Percentiles rank a stretch among this genome's conserved stretches.
Evolutionary conservation across 2,888 invertebrate species (phyloP).

Genomic region (Tenodera sinensis): DNA sequence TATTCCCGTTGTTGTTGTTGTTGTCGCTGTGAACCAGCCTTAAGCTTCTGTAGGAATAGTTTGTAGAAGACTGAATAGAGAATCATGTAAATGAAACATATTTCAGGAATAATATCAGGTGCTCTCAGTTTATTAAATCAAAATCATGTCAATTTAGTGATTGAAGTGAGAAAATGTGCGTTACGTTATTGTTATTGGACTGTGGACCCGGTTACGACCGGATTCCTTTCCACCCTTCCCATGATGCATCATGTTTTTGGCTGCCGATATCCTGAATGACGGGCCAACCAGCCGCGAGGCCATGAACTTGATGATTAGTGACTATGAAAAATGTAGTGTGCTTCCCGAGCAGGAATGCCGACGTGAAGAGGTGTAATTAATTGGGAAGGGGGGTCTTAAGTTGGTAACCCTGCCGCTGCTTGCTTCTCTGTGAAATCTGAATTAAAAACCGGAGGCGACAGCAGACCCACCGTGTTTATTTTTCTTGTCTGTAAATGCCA

Average conservation of each 20-base stretch:
- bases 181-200: neutral
- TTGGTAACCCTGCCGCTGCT: neutral
- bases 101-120: too few relatives aligned
- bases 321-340: neutral
- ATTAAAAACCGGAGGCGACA: neutral
- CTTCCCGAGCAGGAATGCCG: neutral
- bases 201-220: neutral
- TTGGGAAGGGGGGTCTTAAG: neutral
- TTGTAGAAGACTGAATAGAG: too few relatives aligned
- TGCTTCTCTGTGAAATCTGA: neutral
- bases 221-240: conserved; percentile 8
- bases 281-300: neutral
- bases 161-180: neutral
- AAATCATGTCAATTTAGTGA: neutral
- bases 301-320: neutral
- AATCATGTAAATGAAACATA: too few relatives aligned
- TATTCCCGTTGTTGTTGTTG: too few relatives aligned
- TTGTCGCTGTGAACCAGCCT: too few relatives aligned
- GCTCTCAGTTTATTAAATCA: too few relatives aligned
- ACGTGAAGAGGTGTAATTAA: neutral
- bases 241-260: neutral
- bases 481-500: neutral
- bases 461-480: neutral
- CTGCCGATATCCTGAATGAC: neutral
- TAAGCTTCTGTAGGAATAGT: too few relatives aligned